Percentiles rank a stretch among this genome's conserved stretches.
These are phyloP conservation scores for Indri indri DNA, from an alignment of 2,113 vertebrate genomes.

Conservation along the genomic window DNA sequence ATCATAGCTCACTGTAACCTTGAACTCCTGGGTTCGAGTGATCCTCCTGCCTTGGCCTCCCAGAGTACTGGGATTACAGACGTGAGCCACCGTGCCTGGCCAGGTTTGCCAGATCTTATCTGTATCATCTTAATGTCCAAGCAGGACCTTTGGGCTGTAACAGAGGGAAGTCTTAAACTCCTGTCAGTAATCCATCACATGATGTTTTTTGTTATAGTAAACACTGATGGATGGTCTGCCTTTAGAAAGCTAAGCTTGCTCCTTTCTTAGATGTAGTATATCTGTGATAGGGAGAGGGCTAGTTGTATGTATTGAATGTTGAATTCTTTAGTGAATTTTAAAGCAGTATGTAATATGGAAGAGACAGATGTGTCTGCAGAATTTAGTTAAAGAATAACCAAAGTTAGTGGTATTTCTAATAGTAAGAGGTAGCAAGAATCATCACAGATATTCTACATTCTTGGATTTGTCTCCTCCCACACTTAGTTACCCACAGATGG, in stretches of 20 bases:
- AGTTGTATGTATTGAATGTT: neutral
- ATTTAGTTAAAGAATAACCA: constrained; percentile 25
- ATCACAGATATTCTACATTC: neutral
- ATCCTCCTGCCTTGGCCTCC: too few relatives aligned
- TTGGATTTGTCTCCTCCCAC: neutral
- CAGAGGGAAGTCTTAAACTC: neutral
- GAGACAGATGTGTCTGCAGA: neutral
- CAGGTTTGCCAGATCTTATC: neutral
- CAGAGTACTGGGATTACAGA: too few relatives aligned
- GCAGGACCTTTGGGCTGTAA: neutral
- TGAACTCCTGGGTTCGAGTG: too few relatives aligned
- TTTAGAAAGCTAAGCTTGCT: neutral
- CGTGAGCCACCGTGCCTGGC: too few relatives aligned
- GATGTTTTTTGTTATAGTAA: neutral
- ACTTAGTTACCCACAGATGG: constrained; percentile 12
- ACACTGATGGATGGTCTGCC: neutral
- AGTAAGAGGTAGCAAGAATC: neutral
- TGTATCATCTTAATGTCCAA: neutral
- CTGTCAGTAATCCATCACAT: neutral
- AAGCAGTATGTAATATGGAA: neutral
- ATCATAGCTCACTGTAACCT: too few relatives aligned
- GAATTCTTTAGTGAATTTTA: neutral
- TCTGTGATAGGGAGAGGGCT: neutral
- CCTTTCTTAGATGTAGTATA: neutral
- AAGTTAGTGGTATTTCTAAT: neutral